Percentiles rank a stretch among this genome's conserved stretches.
phyloP scores from a whole-genome alignment of 1,140 invertebrate species.

The Aricia agestis region DNA sequence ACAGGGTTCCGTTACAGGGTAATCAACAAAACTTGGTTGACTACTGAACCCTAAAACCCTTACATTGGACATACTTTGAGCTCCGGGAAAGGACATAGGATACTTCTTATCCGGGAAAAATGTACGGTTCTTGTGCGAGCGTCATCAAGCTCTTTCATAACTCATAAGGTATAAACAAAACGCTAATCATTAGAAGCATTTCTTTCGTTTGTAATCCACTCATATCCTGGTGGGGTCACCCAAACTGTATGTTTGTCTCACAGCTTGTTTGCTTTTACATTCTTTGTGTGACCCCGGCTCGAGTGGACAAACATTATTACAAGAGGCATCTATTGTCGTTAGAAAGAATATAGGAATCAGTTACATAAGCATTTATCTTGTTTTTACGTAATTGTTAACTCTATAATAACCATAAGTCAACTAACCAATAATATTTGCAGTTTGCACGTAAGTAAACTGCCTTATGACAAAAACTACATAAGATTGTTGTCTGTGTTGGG shows the following conservation, averaged over 20 bases:
- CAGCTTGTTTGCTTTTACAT: constrained; percentile 55
- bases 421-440: neutral
- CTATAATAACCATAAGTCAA: neutral
- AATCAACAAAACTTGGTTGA: too few relatives aligned
- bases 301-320: constrained; percentile 13
- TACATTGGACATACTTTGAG: too few relatives aligned
- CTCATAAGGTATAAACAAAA: too few relatives aligned
- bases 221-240: constrained; percentile 40
- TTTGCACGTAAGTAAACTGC: too few relatives aligned
- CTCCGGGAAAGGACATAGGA: too few relatives aligned
- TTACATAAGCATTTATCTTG: constrained; percentile 1
- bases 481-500: too few relatives aligned
- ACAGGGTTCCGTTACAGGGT: too few relatives aligned
- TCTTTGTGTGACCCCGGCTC: constrained; percentile 47
- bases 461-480: too few relatives aligned
- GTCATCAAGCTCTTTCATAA: too few relatives aligned
- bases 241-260: constrained; percentile 38
- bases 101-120: too few relatives aligned
- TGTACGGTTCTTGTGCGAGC: too few relatives aligned
- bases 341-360: neutral
- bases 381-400: neutral
- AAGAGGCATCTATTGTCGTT: constrained; percentile 14
- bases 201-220: constrained; percentile 19
- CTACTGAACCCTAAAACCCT: too few relatives aligned
- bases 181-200: neutral